Conservation (phyloP, 2,888 invertebrate species). For the Digitonthophagus gazella region DNA sequence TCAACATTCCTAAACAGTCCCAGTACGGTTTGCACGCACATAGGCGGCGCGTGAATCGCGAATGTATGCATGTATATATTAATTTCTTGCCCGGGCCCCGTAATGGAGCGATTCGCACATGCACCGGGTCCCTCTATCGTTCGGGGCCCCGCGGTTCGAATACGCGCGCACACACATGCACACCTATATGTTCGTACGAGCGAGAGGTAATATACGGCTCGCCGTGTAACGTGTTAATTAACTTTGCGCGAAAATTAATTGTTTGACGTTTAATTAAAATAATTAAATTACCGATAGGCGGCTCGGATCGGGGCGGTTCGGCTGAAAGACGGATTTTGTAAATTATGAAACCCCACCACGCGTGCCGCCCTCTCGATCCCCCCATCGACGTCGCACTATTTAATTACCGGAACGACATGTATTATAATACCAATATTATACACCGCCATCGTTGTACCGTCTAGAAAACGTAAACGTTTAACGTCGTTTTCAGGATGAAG, state of each 20-base stretch:
- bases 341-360: constrained; percentile 4
- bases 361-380: not conserved
- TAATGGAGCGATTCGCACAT: not conserved
- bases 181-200: not conserved
- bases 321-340: constrained; percentile 15
- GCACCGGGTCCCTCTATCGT: not conserved
- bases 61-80: not conserved
- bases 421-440: not conserved
- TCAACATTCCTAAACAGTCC: no score
- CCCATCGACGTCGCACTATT: not conserved
- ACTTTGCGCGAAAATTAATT: constrained; percentile 22
- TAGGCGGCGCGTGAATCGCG: not conserved
- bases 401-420: not conserved
- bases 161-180: not conserved
- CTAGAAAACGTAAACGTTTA: no score
- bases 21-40: not conserved
- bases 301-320: constrained; percentile 7
- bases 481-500: no score
- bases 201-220: constrained; percentile 10
- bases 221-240: constrained; percentile 15
- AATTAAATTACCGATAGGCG: constrained; percentile 21
- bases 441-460: no score
- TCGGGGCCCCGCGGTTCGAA: not conserved
- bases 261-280: constrained; percentile 26
- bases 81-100: not conserved